Conservation (phyloP, 2,888 invertebrate species). For the Agrypnus murinus region DNA sequence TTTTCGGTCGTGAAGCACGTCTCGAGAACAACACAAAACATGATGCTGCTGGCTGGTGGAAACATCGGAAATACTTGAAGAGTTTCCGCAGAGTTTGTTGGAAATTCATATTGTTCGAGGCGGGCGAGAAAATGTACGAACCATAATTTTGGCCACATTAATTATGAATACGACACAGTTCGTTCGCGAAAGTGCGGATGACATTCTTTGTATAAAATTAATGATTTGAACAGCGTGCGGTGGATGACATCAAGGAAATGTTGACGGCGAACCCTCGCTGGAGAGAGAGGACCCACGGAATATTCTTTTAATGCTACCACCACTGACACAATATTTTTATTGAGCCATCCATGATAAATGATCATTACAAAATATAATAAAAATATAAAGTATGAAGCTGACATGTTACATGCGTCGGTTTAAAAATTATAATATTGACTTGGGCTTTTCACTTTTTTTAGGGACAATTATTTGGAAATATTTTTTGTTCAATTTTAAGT, state of each 20-base stretch:
- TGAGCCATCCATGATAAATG: constrained; percentile 49
- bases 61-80: constrained; percentile 64
- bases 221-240: constrained; percentile 61
- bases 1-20: constrained; percentile 59
- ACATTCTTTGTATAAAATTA: constrained; percentile 68
- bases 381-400: constrained; percentile 49
- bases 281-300: constrained; percentile 27
- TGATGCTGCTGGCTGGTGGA: constrained; percentile 50
- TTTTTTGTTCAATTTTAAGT: no score
- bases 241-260: constrained; percentile 50
- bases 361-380: constrained; percentile 48
- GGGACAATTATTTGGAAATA: no score
- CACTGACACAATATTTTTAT: constrained; percentile 50
- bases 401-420: constrained; percentile 43
- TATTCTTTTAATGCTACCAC: constrained; percentile 47
- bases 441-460: no score
- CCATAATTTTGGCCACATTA: constrained; percentile 67
- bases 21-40: constrained; percentile 48
- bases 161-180: constrained; percentile 67
- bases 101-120: constrained; percentile 64
- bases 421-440: constrained; percentile 15
- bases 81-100: constrained; percentile 63
- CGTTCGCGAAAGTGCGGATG: constrained; percentile 65
- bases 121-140: constrained; percentile 54
- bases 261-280: constrained; percentile 16